phyloP scores from a whole-genome alignment of 2,888 invertebrate species.

The Ceriagrion tenellum region DNA sequence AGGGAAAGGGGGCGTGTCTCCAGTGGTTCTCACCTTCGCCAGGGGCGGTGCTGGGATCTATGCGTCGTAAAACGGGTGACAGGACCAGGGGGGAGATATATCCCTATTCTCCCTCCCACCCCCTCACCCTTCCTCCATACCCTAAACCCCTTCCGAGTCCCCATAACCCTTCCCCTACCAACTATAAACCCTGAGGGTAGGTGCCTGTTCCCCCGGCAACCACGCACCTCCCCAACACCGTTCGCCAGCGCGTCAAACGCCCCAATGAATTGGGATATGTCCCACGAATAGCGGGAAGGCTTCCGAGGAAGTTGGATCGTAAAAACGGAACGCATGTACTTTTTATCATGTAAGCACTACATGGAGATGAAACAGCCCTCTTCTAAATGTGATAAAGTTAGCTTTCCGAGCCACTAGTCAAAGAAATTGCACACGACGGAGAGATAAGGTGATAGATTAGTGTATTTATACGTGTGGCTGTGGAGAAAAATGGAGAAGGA shows the following conservation, averaged over 20 bases:
- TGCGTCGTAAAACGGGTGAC: background rate
- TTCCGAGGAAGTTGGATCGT: no score
- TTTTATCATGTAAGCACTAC: no score
- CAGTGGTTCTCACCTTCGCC: background rate
- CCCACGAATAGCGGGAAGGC: no score
- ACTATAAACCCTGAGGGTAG: background rate
- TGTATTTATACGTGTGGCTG: no score
- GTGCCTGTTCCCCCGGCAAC: background rate
- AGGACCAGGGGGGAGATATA: background rate
- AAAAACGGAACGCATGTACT: no score
- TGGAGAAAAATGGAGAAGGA: no score
- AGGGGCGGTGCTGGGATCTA: background rate
- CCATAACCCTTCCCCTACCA: background rate
- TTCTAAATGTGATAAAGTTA: no score
- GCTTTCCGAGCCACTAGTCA: no score
- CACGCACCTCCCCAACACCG: background rate
- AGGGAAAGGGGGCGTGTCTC: background rate
- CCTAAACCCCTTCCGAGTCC: background rate
- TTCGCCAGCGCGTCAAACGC: background rate
- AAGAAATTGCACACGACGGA: no score
- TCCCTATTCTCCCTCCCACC: background rate
- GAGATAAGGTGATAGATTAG: no score
- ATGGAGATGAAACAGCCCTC: no score
- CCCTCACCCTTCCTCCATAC: background rate
- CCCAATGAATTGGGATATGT: background rate